Evolutionary conservation across 2,113 vertebrate genomes (phyloP).

Genomic region (Lepidothrix coronata): DNA sequence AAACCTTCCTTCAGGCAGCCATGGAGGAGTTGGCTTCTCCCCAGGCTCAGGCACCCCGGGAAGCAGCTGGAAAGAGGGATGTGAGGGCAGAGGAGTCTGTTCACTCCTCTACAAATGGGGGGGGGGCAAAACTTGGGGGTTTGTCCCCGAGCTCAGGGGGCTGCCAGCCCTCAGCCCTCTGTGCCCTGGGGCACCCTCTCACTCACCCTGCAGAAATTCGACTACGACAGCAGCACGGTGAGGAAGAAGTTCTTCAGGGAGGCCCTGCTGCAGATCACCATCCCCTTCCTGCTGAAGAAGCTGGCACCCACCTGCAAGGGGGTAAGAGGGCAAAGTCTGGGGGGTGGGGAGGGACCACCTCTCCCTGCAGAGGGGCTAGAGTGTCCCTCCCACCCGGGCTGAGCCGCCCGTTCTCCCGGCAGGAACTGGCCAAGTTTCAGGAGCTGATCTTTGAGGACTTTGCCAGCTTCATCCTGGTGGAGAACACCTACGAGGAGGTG

Average conservation of each 20-base stretch:
- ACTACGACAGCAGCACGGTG: constrained; percentile 95
- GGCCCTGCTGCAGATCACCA: constrained; percentile 93
- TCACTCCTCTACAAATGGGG: rapidly evolving
- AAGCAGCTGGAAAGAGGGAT: background rate
- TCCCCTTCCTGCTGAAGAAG: constrained; percentile 94
- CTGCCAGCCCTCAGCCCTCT: background rate
- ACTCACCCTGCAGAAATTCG: constrained; percentile 81
- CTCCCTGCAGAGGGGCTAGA: rapidly evolving
- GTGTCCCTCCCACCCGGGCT: background rate
- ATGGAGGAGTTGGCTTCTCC: background rate
- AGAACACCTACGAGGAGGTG: constrained; percentile 92
- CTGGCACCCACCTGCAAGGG: constrained; percentile 83
- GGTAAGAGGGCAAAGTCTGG: constrained; percentile 55
- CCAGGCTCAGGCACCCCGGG: rapidly evolving
- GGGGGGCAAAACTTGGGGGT: rapidly evolving
- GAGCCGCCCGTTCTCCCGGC: rapidly evolving
- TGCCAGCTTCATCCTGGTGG: constrained; percentile 88
- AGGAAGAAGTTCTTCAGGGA: constrained; percentile 95
- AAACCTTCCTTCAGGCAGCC: background rate
- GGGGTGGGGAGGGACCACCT: rapidly evolving
- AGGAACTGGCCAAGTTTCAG: constrained; percentile 89
- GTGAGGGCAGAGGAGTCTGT: background rate
- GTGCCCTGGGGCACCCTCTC: background rate
- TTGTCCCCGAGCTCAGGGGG: rapidly evolving
- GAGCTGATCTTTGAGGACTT: constrained; percentile 97